Evolutionary conservation across 2,888 invertebrate species (phyloP), one percentile per base, ranked within the genome.

Genomic region (Microctonus hyperodae): DNA sequence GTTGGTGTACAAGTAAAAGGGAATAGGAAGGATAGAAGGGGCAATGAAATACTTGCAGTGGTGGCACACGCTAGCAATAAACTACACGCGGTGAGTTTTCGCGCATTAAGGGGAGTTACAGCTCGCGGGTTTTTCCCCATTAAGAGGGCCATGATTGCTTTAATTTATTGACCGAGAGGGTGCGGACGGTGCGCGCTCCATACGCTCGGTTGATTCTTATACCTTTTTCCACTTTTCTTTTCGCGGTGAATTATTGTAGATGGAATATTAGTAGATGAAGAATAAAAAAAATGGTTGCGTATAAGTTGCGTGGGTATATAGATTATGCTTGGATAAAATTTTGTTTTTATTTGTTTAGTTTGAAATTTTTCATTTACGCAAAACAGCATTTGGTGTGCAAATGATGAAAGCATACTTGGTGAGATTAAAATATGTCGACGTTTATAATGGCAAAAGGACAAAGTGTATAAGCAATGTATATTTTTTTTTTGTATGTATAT

Each of bases 1-100:
- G 37, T 37, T 37, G 37, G 11, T 37, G n/a, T n/a, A n/a, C n/a
- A n/a, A n/a, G n/a, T n/a, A n/a, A n/a, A n/a, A n/a, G n/a, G n/a
- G n/a, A n/a, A n/a, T n/a, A n/a, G n/a, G n/a, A n/a, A 16, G 65
- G 62, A 44, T 53, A 48, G 44, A 53, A 31, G 51, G 5, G 44
- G 44, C 60, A 71, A 65, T 69, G 70, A 69, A 69, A 67, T 69
- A 69, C 63, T 56, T 60, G 56, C 35, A 61, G 60, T 50, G 56
- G 69, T 28, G 59, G 28, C 57, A 62, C 67, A 64, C 53, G 53
- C 57, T 64, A 51, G 68, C 58, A 51, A 51, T 64, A 64, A 50
- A 58, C 50, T 64, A 64, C 64, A 64, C 58, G 31, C 48, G 64
- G 64, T 51, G 58, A 64, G 58, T 64, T 64, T 64, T 64, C 64